Evolutionary conservation across 1,140 invertebrate genomes (phyloP), one percentile per base, ranked within the genome.

Genomic region (Trachymyrmex cornetzi): DNA sequence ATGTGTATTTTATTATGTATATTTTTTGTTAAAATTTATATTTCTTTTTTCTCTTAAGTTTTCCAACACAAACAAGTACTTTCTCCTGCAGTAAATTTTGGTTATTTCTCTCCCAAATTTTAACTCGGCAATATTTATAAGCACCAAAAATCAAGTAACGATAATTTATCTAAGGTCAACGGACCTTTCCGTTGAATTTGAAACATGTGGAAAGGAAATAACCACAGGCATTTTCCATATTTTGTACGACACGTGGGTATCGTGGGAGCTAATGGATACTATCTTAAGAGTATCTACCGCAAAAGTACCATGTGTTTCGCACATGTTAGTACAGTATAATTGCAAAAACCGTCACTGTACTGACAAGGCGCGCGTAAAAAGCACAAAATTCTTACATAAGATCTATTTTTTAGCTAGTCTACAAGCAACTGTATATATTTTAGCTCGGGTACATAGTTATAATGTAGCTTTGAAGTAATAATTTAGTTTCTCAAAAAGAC

Each of bases 271-370:
- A 50, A 69, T 53, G 69, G 38, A 59, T 48, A 48, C 38, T 71
- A 59, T 84, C 69, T 50, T 34, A 38, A 48, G 48, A 55, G 27
- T 67, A 44, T 11, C 38, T 11, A 69, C 24, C 63, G 48, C 53
- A 80, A 71, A 82, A 74, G 24, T 84, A 38, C 38, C 69, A 75
- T 84, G 12, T 84, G 80, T 75, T 61, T 53, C 44, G 24, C 69
- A 75, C 22, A 84, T 61, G 69, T 61, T 30, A 16, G 5, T 24
- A 59, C 14, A 75, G 16, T 9, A 7, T 34, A 74, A 82, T 50
- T 74, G 55, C 80, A 72, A 59, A 59, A 24, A 7, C 69, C 57
- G 27, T 61, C 14, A 6, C 3, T 30, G 6, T 14, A n/a, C 24
- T 11, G 19, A 22, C 7, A 48, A 48, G 11, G 55, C 30, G 34